Evolutionary conservation across 1,140 invertebrate genomes (phyloP).

Genomic region (Penaeus japonicus): DNA sequence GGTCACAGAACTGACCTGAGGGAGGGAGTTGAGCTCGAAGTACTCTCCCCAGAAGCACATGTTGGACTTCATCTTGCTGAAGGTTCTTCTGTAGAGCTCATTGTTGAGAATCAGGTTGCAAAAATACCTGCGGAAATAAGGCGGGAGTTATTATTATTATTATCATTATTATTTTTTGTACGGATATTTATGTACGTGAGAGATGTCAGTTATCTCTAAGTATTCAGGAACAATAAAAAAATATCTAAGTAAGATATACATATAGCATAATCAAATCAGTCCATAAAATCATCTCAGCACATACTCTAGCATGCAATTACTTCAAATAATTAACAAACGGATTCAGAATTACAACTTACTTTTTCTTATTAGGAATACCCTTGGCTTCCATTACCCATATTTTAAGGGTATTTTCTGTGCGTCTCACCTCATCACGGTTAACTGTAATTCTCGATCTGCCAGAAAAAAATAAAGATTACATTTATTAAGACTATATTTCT

Average conservation of each 20-base stretch:
- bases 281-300: neutral
- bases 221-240: too few species aligned
- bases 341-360: neutral
- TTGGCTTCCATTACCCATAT: constrained; percentile 89
- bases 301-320: neutral
- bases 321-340: neutral
- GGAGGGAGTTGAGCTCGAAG: constrained; percentile 87
- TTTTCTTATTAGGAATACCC: constrained; percentile 88
- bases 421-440: constrained; percentile 35
- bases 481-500: too few species aligned
- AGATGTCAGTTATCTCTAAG: too few species aligned
- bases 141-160: too few species aligned
- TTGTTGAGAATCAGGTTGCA: constrained; percentile 91
- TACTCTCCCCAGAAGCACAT: constrained; percentile 97
- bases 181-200: too few species aligned
- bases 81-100: constrained; percentile 87
- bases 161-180: too few species aligned
- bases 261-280: too few species aligned
- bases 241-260: too few species aligned
- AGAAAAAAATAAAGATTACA: neutral
- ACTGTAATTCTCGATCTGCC: neutral
- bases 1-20: constrained; percentile 63
- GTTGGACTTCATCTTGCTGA: constrained; percentile 88
- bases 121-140: constrained; percentile 79
- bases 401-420: constrained; percentile 45